Percentiles rank a stretch among this genome's conserved stretches.
Conservation (phyloP, 1,140 invertebrate genomes). For the Plutomurus gul region DNA sequence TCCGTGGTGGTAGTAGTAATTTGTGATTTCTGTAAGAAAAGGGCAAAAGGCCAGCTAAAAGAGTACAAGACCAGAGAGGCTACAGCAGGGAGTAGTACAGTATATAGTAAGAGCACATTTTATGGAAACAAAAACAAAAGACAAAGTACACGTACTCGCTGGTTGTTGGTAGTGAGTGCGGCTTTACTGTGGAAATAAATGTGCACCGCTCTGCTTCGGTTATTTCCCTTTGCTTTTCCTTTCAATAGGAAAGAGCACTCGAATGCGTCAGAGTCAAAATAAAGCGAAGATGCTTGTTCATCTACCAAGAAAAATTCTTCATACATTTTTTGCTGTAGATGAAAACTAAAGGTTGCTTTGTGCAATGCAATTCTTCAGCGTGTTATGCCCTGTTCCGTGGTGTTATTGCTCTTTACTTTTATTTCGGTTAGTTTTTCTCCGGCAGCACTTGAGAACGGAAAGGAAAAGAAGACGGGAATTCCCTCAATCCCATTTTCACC, state of each 20-base stretch:
- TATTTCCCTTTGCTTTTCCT: constrained; percentile 4
- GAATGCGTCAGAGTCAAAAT: neutral
- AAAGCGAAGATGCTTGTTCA: neutral
- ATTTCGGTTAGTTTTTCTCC: constrained; percentile 5
- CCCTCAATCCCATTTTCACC: constrained; percentile 47
- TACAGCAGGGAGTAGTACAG: neutral
- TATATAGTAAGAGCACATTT: neutral
- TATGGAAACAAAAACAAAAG: constrained; percentile 13
- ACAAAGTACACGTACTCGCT: neutral
- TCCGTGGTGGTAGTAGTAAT: no score
- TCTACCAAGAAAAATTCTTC: constrained; percentile 14
- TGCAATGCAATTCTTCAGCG: neutral
- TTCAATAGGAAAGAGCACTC: neutral
- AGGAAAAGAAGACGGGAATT: neutral
- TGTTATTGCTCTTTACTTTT: constrained; percentile 25
- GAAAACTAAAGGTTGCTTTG: neutral
- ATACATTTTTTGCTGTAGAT: neutral
- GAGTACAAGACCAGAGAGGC: no score
- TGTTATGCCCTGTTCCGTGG: neutral
- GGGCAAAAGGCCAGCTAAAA: constrained; percentile 26
- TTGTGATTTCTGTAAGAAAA: neutral
- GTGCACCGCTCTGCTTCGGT: constrained; percentile 2
- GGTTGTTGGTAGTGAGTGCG: neutral
- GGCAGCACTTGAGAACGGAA: constrained; percentile 12
- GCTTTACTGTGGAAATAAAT: neutral